Evolutionary conservation across 2,888 invertebrate species (phyloP), one percentile per base, ranked within the genome.

Genomic region (Mythimna albipuncta): DNA sequence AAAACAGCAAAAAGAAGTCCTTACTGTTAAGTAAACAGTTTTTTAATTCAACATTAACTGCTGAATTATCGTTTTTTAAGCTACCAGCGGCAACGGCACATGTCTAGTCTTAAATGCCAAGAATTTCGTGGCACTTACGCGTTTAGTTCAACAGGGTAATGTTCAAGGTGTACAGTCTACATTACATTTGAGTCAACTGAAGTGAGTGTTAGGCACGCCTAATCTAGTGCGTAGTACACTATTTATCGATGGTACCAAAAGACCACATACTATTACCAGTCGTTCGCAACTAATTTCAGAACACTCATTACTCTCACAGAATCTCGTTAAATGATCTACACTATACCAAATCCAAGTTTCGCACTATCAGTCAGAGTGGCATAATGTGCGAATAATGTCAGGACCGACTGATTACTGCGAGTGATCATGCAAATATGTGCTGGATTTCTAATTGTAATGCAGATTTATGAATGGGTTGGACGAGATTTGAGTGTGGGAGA

Each of bases 381-480:
- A 67, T 81, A 75, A 86, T 83, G 77, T 63, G 38, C 73, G 77
- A 65, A 78, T 85, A 85, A 83, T 82, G 82, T 82, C 73, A 75
- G 73, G 81, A 80, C 73, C 74, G 80, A 77, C 82, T 89, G 89
- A 89, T 89, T 89, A 89, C 86, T 82, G 84, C 61, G 73, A 68
- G 75, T 84, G 82, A 88, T 89, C 88, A 89, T 89, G 89, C 87
- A 85, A 86, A 89, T 88, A 76, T 75, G 79, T 71, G 75, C 70
- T 66, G 77, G 85, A 82, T 85, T 82, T 75, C 77, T 83, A 83
- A 85, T 85, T 86, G 83, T 84, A 77, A 86, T 86, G 80, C 76
- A 85, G 80, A 86, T 86, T 85, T 86, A 86, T 86, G 84, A 76
- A 73, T 77, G 71, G 26, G 32, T 26, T 6, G 55, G 61, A 64